A percentile compares a stretch with the other conserved stretches of the same genome.
phyloP scores from a whole-genome alignment of 1,140 invertebrate genomes.

The Pseudobourletiella spinata region DNA sequence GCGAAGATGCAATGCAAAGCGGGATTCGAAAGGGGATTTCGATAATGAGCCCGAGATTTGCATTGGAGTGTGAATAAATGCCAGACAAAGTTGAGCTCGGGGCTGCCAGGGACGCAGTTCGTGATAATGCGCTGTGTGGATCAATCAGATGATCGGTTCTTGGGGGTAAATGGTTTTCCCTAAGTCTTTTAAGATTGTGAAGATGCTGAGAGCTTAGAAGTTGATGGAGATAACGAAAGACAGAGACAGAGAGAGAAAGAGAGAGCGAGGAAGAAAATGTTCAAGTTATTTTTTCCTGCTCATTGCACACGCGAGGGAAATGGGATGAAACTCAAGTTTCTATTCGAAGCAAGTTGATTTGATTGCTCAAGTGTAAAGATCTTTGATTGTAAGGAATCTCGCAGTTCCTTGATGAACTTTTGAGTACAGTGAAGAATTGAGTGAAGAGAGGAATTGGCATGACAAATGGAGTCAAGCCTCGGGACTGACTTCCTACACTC shows the following conservation, averaged over 20 bases:
- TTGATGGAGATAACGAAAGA: not conserved
- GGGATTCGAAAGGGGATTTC: not conserved
- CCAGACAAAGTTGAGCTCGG: constrained; percentile 11
- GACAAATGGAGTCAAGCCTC: constrained; percentile 19
- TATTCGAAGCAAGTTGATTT: constrained; percentile 9
- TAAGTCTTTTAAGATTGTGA: not conserved
- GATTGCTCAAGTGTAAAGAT: constrained; percentile 10
- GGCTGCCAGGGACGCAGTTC: not conserved
- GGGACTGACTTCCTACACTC: constrained; percentile 14
- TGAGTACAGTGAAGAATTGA: constrained; percentile 10
- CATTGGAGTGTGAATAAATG: constrained; percentile 24
- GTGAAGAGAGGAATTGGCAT: constrained; percentile 11
- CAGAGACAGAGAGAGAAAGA: constrained; percentile 1
- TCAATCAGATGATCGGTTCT: constrained; percentile 6
- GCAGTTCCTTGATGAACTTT: constrained; percentile 22
- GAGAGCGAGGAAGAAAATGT: too few species aligned
- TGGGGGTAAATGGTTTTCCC: not conserved
- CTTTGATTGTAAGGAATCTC: not conserved
- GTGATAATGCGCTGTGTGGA: constrained; percentile 16
- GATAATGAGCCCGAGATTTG: constrained; percentile 12
- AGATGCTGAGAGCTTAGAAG: not conserved
- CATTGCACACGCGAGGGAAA: too few species aligned
- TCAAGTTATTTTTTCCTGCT: too few species aligned
- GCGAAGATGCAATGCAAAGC: too few species aligned
- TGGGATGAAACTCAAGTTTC: too few species aligned